Conservation (phyloP, 2,888 invertebrate species). For the Nysson spinosus region DNA sequence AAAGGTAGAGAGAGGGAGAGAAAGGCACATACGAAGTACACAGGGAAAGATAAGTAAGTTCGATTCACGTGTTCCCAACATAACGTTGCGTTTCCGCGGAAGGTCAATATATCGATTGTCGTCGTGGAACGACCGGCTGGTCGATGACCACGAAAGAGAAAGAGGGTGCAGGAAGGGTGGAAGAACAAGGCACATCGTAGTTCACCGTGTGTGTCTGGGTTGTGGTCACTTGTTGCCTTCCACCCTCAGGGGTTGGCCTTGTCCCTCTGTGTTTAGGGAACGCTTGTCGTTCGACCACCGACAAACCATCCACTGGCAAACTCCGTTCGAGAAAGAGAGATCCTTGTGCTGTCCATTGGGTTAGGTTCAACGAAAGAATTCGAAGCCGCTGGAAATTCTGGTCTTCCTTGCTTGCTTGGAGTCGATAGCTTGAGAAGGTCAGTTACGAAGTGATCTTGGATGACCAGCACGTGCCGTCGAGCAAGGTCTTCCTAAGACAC, state of each 20-base stretch:
- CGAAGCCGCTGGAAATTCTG: constrained; percentile 36
- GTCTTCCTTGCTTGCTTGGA: constrained; percentile 27
- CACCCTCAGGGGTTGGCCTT: constrained; percentile 66
- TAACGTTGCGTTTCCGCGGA: constrained; percentile 61
- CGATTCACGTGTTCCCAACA: constrained; percentile 59
- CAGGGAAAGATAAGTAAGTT: constrained; percentile 47
- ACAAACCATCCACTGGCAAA: constrained; percentile 60
- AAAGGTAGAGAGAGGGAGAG: too few relatives aligned
- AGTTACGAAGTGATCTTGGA: constrained; percentile 15
- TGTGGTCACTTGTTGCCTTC: constrained; percentile 73
- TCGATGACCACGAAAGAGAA: constrained; percentile 64
- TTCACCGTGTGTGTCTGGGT: constrained; percentile 62
- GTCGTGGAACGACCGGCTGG: constrained; percentile 63
- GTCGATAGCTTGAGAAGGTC: constrained; percentile 23
- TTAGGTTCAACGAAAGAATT: constrained; percentile 38
- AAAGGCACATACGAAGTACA: too few relatives aligned
- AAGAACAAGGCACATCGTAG: constrained; percentile 33
- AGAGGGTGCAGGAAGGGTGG: constrained; percentile 1
- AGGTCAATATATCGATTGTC: constrained; percentile 74
- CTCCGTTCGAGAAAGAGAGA: constrained; percentile 32
- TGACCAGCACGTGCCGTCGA: constrained; percentile 14
- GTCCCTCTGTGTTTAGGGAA: constrained; percentile 66
- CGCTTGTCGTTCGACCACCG: constrained; percentile 60
- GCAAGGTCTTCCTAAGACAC: neutral
- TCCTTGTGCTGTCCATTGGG: constrained; percentile 13